Conservation (phyloP, 2,888 invertebrate genomes). For the Quadriops clusia region DNA sequence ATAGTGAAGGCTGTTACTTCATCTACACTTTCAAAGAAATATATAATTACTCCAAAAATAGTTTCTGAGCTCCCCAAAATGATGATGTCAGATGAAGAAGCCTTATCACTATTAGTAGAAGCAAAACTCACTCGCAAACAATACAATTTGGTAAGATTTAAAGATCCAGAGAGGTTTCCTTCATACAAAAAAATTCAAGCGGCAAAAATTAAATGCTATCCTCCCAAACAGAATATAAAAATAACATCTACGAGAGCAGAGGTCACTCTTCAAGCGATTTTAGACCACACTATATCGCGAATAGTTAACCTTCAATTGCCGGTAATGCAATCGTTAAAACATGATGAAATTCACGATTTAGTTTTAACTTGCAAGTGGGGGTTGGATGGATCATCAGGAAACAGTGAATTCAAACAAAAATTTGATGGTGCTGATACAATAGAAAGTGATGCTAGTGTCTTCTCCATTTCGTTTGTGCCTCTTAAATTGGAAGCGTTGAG, state of each 20-base stretch:
- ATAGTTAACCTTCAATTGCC: not conserved
- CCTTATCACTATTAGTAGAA: not conserved
- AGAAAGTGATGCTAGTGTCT: not conserved
- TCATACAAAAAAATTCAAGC: conserved; percentile 7
- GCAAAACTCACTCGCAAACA: conserved; percentile 4
- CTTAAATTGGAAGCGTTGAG: not conserved
- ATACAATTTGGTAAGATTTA: conserved; percentile 4
- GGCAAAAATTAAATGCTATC: conserved; percentile 6
- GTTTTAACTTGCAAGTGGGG: not conserved
- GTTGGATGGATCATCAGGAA: conserved; percentile 1
- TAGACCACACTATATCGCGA: conserved; percentile 3
- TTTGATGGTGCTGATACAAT: not conserved
- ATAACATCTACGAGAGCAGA: conserved; percentile 4
- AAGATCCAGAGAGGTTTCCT: conserved; percentile 1
- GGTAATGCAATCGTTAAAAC: conserved; percentile 1
- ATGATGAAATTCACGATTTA: not conserved
- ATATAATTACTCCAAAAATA: not conserved
- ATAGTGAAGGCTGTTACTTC: not conserved
- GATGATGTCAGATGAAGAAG: not conserved
- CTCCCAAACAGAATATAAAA: not conserved
- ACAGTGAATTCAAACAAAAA: too few relatives aligned
- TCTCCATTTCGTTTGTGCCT: not conserved
- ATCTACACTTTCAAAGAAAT: conserved; percentile 1
- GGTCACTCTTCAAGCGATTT: conserved; percentile 2
- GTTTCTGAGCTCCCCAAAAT: not conserved